phyloP scores from a whole-genome alignment of 2,888 invertebrate species.

The Dasysyrphus tricinctus region DNA sequence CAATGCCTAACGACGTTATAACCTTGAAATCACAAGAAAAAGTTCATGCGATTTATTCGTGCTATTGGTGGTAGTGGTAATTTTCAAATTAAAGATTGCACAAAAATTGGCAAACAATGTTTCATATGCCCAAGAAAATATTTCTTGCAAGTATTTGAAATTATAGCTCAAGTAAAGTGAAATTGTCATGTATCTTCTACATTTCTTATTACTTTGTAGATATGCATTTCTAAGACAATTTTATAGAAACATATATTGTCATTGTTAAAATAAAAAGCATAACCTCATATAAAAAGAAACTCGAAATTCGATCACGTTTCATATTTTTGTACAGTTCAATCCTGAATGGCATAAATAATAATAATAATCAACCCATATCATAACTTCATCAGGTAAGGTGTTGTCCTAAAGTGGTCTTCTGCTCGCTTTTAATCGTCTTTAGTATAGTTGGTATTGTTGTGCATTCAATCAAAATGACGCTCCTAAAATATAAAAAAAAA shows the following conservation, averaged over 20 bases:
- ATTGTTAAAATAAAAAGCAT: neutral
- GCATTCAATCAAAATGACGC: slow-evolving; percentile 36
- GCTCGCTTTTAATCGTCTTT: slow-evolving; percentile 38
- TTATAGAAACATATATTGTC: no score
- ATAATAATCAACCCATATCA: slow-evolving; percentile 50
- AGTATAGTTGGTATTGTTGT: neutral
- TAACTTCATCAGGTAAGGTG: slow-evolving; percentile 45
- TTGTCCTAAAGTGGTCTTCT: slow-evolving; percentile 58
- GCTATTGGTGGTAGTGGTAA: no score
- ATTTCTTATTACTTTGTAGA: no score
- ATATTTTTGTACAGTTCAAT: slow-evolving; percentile 76
- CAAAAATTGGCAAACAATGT: no score
- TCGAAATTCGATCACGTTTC: slow-evolving; percentile 76
- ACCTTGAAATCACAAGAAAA: no score
- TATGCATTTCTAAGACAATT: neutral
- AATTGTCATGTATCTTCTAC: no score
- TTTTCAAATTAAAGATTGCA: no score
- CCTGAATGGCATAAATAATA: slow-evolving; percentile 71
- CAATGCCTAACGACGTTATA: no score
- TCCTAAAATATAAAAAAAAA: slow-evolving; percentile 39
- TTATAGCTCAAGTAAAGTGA: no score
- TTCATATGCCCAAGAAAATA: no score
- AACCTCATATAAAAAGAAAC: slow-evolving; percentile 10
- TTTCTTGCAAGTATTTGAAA: no score
- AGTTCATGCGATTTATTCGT: no score